A percentile compares a stretch with the other conserved stretches of the same genome.
These are phyloP conservation scores for Ophion obscuratus DNA, from an alignment of 2,888 invertebrate genomes.

Conservation along the genomic window DNA sequence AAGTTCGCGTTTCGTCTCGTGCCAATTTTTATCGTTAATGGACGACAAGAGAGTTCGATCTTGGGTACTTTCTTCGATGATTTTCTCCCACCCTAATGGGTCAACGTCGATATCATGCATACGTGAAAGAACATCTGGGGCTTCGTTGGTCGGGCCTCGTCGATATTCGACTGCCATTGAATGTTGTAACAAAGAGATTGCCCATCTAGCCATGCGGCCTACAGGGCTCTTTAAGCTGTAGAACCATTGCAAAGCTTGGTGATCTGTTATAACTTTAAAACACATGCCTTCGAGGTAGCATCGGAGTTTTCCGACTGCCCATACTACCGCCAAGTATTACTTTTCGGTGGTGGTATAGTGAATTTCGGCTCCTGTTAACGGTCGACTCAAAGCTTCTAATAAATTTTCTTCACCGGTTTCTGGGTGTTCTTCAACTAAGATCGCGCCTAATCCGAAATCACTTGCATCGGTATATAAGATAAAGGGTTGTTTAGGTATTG, in stretches of 20 bases:
- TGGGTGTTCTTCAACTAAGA: constrained; percentile 47
- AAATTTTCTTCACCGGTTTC: constrained; percentile 40
- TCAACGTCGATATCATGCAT: constrained; percentile 53
- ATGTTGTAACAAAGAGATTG: constrained; percentile 27
- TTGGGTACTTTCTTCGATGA: constrained; percentile 44
- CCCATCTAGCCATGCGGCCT: not conserved
- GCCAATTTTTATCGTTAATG: constrained; percentile 33
- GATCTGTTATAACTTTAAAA: constrained; percentile 37
- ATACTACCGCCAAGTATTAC: constrained; percentile 37
- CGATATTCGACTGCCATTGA: constrained; percentile 40
- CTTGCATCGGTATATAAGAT: constrained; percentile 41
- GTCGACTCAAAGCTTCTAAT: constrained; percentile 42
- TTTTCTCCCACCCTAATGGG: constrained; percentile 42
- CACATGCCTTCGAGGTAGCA: constrained; percentile 12
- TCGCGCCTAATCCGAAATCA: constrained; percentile 60
- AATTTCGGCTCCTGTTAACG: constrained; percentile 18
- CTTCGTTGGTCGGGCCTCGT: constrained; percentile 43
- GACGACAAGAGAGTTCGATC: not conserved
- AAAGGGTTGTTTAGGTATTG: constrained; percentile 18
- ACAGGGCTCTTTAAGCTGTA: constrained; percentile 19
- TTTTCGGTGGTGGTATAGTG: constrained; percentile 5
- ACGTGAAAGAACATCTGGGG: constrained; percentile 9
- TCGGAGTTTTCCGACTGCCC: constrained; percentile 44
- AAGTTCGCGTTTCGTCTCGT: constrained; percentile 42
- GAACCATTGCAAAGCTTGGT: constrained; percentile 43